Evolutionary conservation across 2,113 vertebrate genomes (phyloP), one percentile per base, ranked within the genome.

Genomic region (Pionites leucogaster): DNA sequence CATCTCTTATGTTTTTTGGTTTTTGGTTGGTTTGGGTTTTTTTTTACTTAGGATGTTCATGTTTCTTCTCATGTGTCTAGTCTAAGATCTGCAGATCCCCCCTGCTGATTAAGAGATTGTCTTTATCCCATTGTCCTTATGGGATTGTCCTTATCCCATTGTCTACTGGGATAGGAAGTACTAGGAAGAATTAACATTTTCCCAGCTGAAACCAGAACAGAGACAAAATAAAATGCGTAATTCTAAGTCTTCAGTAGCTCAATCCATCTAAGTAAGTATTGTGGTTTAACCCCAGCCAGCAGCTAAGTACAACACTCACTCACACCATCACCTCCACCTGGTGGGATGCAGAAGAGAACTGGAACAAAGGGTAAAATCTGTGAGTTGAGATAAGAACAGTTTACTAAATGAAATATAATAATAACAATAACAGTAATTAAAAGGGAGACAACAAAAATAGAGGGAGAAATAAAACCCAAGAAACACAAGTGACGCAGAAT

Each of bases 341-440:
- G 10, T 2, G 23, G 8, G 47, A 55, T 20, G 27, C 8, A 80
- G 29, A 75, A 7, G 2, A 76, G 18, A 76, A 87, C 35, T 11
- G 22, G 33, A 63, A 81, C 12, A 60, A 75, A 63, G 24, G 8
- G 22, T 63, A 75, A 82, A 76, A 76, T 33, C 25, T 35, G 37
- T 17, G 18, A 0, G 0, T 2, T 69, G 25, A 55, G 16, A 33
- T 35, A 75, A 55, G 20, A 62, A 75, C 7, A 63, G 17, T 20
- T 52, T 31, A 77, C 10, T 41, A 80, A 80, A 19, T 22, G 67
- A 65, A 79, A 59, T 22, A 22, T 11, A 63, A 18, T 14, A 76
- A 29, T 13, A 64, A 17, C 28, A 53, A 8, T 1, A 29, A 53
- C 7, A 14, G 24, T 41, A 17, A 31, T 75, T 25, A 68, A 68